Percentiles rank a stretch among this genome's conserved stretches.
These are phyloP conservation scores for Chrysoperla carnea DNA, from an alignment of 1,140 invertebrate species.

Conservation along the genomic window DNA sequence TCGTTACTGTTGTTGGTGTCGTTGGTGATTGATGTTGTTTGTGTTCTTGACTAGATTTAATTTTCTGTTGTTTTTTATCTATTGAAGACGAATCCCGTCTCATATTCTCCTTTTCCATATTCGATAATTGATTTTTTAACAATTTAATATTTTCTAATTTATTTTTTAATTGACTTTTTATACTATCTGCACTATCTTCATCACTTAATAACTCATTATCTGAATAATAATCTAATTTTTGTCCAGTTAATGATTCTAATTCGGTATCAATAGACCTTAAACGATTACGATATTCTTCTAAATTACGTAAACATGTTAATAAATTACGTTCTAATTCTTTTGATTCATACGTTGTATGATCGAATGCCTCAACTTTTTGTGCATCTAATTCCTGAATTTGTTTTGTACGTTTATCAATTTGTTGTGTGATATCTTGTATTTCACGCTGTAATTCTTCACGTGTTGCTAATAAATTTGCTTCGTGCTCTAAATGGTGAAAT, in stretches of 20 bases:
- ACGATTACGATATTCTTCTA: slow-evolving; percentile 14
- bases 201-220: slow-evolving; percentile 19
- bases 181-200: slow-evolving; percentile 18
- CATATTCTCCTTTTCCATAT: neutral
- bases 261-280: slow-evolving; percentile 15
- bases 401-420: slow-evolving; percentile 40
- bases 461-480: slow-evolving; percentile 62
- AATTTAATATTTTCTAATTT: neutral
- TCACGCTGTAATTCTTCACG: slow-evolving; percentile 68
- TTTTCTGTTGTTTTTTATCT: too few species aligned
- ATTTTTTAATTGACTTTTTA: slow-evolving; percentile 6
- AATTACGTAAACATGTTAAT: slow-evolving; percentile 14
- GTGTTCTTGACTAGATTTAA: too few species aligned
- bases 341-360: slow-evolving; percentile 15
- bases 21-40: too few species aligned
- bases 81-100: too few species aligned
- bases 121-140: neutral
- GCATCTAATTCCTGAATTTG: slow-evolving; percentile 45
- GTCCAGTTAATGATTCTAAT: slow-evolving; percentile 4
- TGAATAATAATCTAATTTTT: slow-evolving; percentile 14
- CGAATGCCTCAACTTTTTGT: slow-evolving; percentile 28
- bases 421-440: slow-evolving; percentile 43
- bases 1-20: too few species aligned
- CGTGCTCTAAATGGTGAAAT: slow-evolving; percentile 84
- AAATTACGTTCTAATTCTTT: slow-evolving; percentile 17